These are phyloP conservation scores for Drosophila greeni DNA, from an alignment of 2,888 invertebrate genomes.

Conservation along the genomic window DNA sequence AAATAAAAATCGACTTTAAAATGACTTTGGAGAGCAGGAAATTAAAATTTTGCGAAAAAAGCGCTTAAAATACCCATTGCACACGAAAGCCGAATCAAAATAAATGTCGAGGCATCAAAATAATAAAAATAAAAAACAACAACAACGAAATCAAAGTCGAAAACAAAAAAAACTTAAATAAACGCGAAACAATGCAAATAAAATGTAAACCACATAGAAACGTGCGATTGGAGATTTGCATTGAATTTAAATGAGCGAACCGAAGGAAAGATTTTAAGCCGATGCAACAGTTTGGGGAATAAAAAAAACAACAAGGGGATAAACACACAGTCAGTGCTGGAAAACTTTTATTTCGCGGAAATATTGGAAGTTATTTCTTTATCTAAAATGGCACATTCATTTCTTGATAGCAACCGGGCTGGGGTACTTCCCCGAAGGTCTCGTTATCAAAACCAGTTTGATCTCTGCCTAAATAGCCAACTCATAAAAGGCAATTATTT, in stretches of 20 bases:
- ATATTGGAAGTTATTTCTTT: not conserved
- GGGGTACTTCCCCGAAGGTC: conserved; percentile 26
- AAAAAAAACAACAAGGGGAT: not conserved
- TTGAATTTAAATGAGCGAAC: conserved; percentile 52
- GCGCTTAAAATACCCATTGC: conserved; percentile 29
- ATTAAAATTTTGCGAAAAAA: conserved; percentile 49
- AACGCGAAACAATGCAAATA: conserved; percentile 45
- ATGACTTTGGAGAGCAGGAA: conserved; percentile 49
- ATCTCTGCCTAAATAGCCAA: conserved; percentile 1
- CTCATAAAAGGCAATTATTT: conserved; percentile 15
- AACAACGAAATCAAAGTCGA: conserved; percentile 22
- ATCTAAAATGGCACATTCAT: not conserved
- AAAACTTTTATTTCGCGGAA: not conserved
- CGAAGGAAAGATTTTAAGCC: not conserved
- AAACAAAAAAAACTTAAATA: conserved; percentile 15
- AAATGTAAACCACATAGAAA: conserved; percentile 56
- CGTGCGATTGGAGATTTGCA: conserved; percentile 54
- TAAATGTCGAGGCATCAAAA: conserved; percentile 54
- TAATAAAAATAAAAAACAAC: conserved; percentile 31
- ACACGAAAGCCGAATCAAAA: conserved; percentile 42
- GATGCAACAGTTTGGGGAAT: conserved; percentile 5
- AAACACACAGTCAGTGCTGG: not conserved
- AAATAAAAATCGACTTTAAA: conserved; percentile 43
- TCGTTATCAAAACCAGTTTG: conserved; percentile 36
- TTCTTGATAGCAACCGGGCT: not conserved